These are phyloP conservation scores for Smutsia gigantea DNA, from an alignment of 2,797 vertebrate species.

Conservation along the genomic window DNA sequence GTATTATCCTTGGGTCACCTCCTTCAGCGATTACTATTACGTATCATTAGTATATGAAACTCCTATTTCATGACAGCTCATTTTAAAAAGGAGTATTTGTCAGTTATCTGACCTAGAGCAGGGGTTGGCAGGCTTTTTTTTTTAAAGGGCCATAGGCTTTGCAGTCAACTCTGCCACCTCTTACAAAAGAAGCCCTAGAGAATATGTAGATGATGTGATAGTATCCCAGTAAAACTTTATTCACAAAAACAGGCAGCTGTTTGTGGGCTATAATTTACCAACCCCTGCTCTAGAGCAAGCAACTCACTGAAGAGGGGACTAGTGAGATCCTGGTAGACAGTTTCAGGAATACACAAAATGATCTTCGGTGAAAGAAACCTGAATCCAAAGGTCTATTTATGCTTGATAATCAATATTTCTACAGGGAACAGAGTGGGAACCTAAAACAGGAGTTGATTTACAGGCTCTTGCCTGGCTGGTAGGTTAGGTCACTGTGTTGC, in stretches of 20 bases:
- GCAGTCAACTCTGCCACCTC: background rate
- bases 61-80: background rate
- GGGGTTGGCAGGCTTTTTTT: background rate
- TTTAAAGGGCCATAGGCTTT: conserved; percentile 3
- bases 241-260: background rate
- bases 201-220: background rate
- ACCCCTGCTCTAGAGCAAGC: background rate
- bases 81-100: background rate
- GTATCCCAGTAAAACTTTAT: background rate
- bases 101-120: background rate
- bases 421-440: background rate
- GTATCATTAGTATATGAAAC: background rate
- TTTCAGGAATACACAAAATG: background rate
- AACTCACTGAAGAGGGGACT: background rate
- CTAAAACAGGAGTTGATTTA: background rate
- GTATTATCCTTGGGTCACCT: background rate
- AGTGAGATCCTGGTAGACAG: background rate
- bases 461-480: background rate
- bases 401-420: background rate
- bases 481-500: background rate
- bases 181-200: background rate
- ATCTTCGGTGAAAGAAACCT: background rate
- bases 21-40: background rate
- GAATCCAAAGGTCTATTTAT: background rate
- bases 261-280: background rate